Percentiles rank a stretch among this genome's conserved stretches.
These are phyloP conservation scores for Periparus ater DNA, from an alignment of 2,797 vertebrate species.

Conservation along the genomic window DNA sequence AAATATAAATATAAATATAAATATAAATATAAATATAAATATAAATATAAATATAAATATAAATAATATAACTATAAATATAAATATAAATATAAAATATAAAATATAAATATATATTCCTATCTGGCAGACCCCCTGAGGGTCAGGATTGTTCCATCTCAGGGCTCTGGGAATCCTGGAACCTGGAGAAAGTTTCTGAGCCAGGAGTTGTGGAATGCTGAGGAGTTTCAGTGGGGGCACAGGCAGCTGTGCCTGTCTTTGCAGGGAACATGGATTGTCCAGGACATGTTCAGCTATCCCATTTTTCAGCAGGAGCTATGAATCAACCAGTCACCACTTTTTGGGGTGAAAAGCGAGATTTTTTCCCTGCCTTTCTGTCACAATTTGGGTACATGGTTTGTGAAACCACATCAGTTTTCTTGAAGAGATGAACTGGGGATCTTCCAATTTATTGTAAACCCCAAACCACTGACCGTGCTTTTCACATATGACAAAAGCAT, in stretches of 20 bases:
- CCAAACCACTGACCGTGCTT: background rate
- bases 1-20: too few species aligned
- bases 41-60: too few species aligned
- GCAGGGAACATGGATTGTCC: background rate
- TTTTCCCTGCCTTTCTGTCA: background rate
- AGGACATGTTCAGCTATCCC: accelerated
- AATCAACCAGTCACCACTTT: background rate
- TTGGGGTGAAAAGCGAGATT: background rate
- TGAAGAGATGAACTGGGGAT: background rate
- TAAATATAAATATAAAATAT: too few species aligned
- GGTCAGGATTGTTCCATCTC: background rate
- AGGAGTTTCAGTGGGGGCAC: background rate
- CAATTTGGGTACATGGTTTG: background rate
- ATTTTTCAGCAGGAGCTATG: background rate
- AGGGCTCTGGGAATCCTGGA: background rate
- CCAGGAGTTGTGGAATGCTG: background rate
- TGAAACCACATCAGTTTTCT: background rate
- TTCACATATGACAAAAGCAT: background rate
- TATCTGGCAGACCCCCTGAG: background rate
- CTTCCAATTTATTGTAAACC: background rate
- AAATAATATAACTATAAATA: too few species aligned
- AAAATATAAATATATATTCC: too few species aligned
- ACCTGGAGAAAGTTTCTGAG: background rate
- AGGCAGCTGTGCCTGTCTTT: background rate
- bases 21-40: too few species aligned